Conservation (phyloP, 2,113 vertebrate species). For the Lethenteron reissneri region DNA sequence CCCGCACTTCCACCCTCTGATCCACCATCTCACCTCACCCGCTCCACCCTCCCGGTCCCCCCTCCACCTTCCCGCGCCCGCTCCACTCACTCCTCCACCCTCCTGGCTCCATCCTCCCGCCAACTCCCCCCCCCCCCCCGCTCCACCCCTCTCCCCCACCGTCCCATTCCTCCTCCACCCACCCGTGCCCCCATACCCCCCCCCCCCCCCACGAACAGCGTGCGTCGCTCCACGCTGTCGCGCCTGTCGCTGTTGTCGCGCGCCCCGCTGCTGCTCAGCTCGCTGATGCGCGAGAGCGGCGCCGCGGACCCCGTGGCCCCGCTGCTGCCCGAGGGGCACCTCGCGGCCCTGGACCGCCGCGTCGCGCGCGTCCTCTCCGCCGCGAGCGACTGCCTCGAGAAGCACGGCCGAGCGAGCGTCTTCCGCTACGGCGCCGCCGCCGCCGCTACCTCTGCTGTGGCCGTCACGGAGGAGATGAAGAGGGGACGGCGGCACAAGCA, state of each 20-base stretch:
- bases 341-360: slow-evolving; percentile 78
- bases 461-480: too few species aligned
- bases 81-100: not conserved
- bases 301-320: slow-evolving; percentile 49
- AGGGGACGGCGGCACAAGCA: too few species aligned
- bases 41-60: not conserved
- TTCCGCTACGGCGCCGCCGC: slow-evolving; percentile 15
- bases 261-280: slow-evolving; percentile 66
- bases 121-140: not conserved
- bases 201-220: slow-evolving; percentile 21
- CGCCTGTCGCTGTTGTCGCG: slow-evolving; percentile 71
- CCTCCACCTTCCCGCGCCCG: not conserved
- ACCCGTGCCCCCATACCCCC: not conserved
- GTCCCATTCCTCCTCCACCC: not conserved
- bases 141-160: not conserved
- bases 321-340: slow-evolving; percentile 55
- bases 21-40: not conserved
- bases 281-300: slow-evolving; percentile 67
- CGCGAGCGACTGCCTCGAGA: slow-evolving; percentile 62
- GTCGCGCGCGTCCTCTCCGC: slow-evolving; percentile 50
- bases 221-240: slow-evolving; percentile 69
- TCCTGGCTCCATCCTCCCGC: not conserved
- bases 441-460: too few species aligned
- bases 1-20: not conserved
- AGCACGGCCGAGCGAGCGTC: slow-evolving; percentile 44